These are phyloP conservation scores for Hassar affinis DNA, from an alignment of 2,113 vertebrate genomes.

Conservation along the genomic window DNA sequence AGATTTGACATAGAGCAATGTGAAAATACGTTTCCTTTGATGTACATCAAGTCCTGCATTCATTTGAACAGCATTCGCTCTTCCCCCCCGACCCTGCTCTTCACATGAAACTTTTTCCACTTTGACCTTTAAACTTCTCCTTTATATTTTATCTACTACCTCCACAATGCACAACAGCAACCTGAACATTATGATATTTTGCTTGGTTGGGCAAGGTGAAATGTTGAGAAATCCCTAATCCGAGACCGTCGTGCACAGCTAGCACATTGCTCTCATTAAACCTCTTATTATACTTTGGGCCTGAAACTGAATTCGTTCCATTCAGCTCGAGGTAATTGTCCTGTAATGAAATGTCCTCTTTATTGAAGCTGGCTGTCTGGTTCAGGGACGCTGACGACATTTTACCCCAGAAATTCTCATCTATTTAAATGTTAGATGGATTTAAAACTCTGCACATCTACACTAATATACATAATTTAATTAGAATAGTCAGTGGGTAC, in stretches of 20 bases:
- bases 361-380: conserved; percentile 25
- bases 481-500: conserved; percentile 34
- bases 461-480: conserved; percentile 33
- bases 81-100: background rate
- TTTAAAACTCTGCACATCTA: conserved; percentile 14
- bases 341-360: conserved; percentile 37
- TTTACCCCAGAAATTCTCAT: conserved; percentile 12
- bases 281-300: conserved; percentile 38
- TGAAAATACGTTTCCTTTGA: background rate
- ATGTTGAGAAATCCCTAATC: background rate
- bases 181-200: background rate
- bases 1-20: background rate
- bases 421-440: conserved; percentile 25
- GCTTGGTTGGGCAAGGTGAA: background rate
- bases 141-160: background rate
- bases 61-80: background rate
- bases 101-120: background rate
- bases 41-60: background rate
- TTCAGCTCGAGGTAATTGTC: conserved; percentile 39
- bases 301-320: conserved; percentile 38
- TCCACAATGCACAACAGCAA: too few relatives aligned
- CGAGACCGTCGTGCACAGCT: conserved; percentile 2
- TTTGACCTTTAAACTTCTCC: background rate
- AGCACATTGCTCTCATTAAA: conserved; percentile 2
- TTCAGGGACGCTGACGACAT: conserved; percentile 1